Conservation (phyloP, 2,888 invertebrate genomes). For the Argyresthia albistria region DNA sequence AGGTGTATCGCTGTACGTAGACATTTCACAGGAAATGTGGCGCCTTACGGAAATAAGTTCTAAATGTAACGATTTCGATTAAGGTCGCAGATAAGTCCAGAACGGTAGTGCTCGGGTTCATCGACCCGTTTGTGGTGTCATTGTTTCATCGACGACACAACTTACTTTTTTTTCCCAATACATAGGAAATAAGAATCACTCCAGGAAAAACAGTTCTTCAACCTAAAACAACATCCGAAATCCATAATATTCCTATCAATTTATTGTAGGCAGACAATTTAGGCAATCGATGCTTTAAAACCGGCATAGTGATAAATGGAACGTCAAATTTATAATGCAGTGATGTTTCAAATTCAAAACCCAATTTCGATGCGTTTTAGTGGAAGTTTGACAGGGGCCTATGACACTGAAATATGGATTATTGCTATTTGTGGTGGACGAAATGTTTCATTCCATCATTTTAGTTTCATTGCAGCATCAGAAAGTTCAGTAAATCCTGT, state of each 20-base stretch:
- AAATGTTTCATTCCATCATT: too few species aligned
- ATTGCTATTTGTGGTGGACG: neutral
- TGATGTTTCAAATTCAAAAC: neutral
- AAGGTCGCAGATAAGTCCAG: neutral
- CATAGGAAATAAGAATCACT: too few species aligned
- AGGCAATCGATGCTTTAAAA: neutral
- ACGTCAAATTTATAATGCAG: constrained; percentile 21
- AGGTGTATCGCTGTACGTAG: too few species aligned
- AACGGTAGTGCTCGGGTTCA: neutral
- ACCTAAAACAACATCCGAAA: too few species aligned
- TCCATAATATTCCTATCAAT: too few species aligned
- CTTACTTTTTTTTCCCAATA: too few species aligned
- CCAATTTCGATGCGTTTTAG: constrained; percentile 6
- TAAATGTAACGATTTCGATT: constrained; percentile 12
- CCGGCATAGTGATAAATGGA: constrained; percentile 29
- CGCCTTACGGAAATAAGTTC: too few species aligned
- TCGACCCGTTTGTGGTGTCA: neutral
- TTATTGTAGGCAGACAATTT: too few species aligned
- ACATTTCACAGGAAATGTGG: too few species aligned
- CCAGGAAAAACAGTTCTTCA: too few species aligned
- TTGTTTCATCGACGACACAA: neutral
- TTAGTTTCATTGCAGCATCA: neutral
- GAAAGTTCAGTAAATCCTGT: neutral
- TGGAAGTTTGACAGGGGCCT: neutral
- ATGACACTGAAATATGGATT: constrained; percentile 12